A percentile compares a stretch with the other conserved stretches of the same genome.
These are phyloP conservation scores for Dolomedes plantarius DNA, from an alignment of 2,888 invertebrate genomes.

Conservation along the genomic window DNA sequence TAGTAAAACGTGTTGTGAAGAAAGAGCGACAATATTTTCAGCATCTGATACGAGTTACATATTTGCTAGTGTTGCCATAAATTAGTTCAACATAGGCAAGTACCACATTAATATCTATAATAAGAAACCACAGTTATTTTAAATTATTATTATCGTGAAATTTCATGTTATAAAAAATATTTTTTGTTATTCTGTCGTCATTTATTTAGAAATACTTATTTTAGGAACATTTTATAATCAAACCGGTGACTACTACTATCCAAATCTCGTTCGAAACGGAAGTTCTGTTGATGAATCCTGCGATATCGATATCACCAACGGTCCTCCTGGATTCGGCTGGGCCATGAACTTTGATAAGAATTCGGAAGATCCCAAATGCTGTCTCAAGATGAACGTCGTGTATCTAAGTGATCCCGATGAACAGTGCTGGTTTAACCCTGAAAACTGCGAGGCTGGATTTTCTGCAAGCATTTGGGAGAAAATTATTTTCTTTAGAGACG, in stretches of 20 bases:
- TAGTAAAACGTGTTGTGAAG: no score
- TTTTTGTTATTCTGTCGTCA: no score
- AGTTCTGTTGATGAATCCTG: background rate
- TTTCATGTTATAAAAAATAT: no score
- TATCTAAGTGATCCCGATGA: constrained; percentile 27
- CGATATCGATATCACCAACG: constrained; percentile 43
- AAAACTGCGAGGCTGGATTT: constrained; percentile 67
- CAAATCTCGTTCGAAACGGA: constrained; percentile 42
- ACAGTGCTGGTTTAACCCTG: constrained; percentile 71
- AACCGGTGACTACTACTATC: constrained; percentile 52
- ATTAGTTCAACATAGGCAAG: no score
- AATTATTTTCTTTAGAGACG: constrained; percentile 42
- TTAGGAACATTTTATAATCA: constrained; percentile 49
- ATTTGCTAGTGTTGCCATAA: no score
- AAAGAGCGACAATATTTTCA: no score
- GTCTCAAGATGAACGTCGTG: constrained; percentile 60
- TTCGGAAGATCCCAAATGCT: constrained; percentile 8
- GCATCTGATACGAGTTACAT: no score
- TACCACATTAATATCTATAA: no score
- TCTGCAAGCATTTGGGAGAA: constrained; percentile 73
- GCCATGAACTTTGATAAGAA: constrained; percentile 58
- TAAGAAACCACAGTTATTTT: no score
- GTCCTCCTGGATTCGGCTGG: constrained; percentile 72
- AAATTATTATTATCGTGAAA: no score
- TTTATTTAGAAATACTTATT: no score